Evolutionary conservation across 2,113 vertebrate species (phyloP).

Genomic region (Trochalopteron elliotii): DNA sequence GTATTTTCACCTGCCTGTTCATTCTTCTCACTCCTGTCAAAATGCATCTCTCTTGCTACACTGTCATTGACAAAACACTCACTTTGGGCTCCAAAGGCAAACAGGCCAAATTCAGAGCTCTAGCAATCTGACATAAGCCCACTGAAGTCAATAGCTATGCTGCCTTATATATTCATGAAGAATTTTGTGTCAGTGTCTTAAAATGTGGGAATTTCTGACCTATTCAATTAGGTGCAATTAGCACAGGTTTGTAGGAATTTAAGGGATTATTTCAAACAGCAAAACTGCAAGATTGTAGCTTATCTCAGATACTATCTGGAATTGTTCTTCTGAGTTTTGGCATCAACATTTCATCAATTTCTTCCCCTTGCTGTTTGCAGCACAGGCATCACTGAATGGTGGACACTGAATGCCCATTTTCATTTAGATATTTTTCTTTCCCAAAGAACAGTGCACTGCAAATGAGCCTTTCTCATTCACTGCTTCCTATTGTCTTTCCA

Average conservation of each 20-base stretch:
- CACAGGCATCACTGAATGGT: not conserved
- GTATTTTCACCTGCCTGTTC: slow-evolving; percentile 60
- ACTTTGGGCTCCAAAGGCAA: slow-evolving; percentile 16
- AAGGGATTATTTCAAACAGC: not conserved
- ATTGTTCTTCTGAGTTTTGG: not conserved
- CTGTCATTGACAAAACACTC: not conserved
- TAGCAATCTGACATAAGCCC: not conserved
- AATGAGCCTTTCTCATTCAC: not conserved
- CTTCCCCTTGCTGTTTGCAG: not conserved
- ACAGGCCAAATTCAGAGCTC: not conserved
- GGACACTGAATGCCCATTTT: not conserved
- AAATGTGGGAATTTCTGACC: not conserved
- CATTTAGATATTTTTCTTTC: not conserved
- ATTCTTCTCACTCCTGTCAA: slow-evolving; percentile 55
- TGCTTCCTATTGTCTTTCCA: not conserved
- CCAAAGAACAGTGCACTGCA: not conserved
- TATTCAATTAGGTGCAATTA: not conserved
- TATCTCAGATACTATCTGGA: not conserved
- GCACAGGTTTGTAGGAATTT: not conserved
- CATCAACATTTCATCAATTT: not conserved
- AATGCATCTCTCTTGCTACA: slow-evolving; percentile 18
- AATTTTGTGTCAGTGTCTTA: not conserved
- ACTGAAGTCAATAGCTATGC: not conserved
- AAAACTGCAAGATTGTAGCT: not conserved
- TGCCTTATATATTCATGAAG: not conserved